Evolutionary conservation across 2,797 vertebrate species (phyloP), one percentile per base, ranked within the genome.

Genomic region (Chiroxiphia lanceolata): DNA sequence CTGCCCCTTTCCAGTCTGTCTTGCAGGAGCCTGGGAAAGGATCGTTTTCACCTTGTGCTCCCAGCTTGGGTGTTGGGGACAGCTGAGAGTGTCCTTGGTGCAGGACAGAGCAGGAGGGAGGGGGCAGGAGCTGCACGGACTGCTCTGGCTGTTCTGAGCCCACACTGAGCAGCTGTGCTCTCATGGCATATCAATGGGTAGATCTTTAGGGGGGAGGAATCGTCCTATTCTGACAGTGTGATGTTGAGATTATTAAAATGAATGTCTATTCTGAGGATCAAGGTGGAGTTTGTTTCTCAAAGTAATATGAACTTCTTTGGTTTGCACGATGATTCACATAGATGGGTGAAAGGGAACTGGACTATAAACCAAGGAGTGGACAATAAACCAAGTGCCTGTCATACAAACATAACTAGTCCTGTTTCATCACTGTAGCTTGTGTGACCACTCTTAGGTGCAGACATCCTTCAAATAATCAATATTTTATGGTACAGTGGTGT

Each of bases 131-230:
- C 29, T 64, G 56, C 63, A 4, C 5, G 13, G 51, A 47, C 22
- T 59, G 47, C 53, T 44, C 4, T 25, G 48, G 2, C 40, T 25
- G 17, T 6, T n/a, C 36, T 20, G 38, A 17, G 22, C 47, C 60
- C 27, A 3, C 25, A 0, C 18, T 4, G 50, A 11, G 42, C 12
- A 29, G 33, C 50, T 79, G 42, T 34, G 56, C 17, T 57, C 48
- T 40, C 12, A 0, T 25, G 36, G 36, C 6, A 0, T 3, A 3
- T 45, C 44, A 22, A 16, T 4, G 6, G 56, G 21, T 13, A 17
- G 14, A 34, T 45, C 27, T 36, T 20, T 10, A 20, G 22, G 44
- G 56, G n/a, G 29, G 45, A 34, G 75, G 44, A 71, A 18, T 22
- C 27, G 38, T 34, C 33, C 10, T 5, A 3, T 44, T 48, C 23